A percentile compares a stretch with the other conserved stretches of the same genome.
These are phyloP conservation scores for Anoura caudifer DNA, from an alignment of 2,113 vertebrate species.

Conservation along the genomic window DNA sequence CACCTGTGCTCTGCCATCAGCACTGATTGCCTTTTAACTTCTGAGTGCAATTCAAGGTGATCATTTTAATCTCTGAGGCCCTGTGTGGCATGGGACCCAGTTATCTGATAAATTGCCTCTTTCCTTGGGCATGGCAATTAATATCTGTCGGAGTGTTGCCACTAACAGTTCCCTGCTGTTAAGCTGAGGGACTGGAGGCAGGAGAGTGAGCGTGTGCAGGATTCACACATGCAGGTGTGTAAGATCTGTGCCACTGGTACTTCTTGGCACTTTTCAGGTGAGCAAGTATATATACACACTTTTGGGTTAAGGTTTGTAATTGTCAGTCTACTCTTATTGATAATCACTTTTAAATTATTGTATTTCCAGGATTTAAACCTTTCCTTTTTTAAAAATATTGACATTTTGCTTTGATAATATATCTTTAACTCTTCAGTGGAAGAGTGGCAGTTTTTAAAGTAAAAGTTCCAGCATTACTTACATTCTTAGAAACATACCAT, in stretches of 20 bases:
- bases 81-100: constrained; percentile 62
- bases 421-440: not conserved
- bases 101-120: constrained; percentile 74
- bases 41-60: constrained; percentile 76
- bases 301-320: not conserved
- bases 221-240: accelerated
- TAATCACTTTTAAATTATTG: not conserved
- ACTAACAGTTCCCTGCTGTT: not conserved
- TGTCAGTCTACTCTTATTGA: not conserved
- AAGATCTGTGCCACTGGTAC: not conserved
- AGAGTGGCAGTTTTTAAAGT: not conserved
- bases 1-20: constrained; percentile 58
- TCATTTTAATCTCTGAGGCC: constrained; percentile 74
- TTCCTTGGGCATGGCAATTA: constrained; percentile 68
- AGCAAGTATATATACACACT: not conserved
- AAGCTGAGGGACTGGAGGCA: not conserved
- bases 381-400: not conserved
- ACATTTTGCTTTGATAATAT: not conserved
- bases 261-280: not conserved
- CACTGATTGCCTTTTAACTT: constrained; percentile 69
- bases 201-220: not conserved
- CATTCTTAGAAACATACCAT: not conserved
- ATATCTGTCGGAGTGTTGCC: constrained; percentile 45
- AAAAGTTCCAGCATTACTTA: not conserved
- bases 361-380: not conserved